These are phyloP conservation scores for Drosophila borealis DNA, from an alignment of 2,888 invertebrate species.

Conservation along the genomic window DNA sequence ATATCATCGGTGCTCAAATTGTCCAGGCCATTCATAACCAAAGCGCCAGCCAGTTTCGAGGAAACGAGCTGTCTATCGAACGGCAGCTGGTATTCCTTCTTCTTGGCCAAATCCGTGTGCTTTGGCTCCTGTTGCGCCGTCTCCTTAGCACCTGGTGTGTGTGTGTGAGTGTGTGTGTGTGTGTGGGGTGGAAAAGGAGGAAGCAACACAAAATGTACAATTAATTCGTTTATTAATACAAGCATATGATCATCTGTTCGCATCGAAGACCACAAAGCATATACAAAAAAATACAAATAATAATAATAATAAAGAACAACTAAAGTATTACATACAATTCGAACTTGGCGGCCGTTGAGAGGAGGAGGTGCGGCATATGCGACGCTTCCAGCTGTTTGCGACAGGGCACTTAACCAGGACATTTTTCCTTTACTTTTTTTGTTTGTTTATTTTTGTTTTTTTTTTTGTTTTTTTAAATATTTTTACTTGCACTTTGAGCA, in stretches of 20 bases:
- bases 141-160: constrained; percentile 21
- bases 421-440: neutral
- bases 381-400: constrained; percentile 11
- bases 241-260: neutral
- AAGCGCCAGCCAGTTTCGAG: constrained; percentile 91
- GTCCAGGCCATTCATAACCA: constrained; percentile 92
- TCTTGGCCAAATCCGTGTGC: constrained; percentile 11
- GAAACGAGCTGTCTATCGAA: constrained; percentile 93
- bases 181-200: constrained; percentile 2
- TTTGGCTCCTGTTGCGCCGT: neutral
- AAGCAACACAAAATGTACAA: constrained; percentile 29
- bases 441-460: neutral
- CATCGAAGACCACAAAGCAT: neutral
- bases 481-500: constrained; percentile 34
- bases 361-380: constrained; percentile 9
- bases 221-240: constrained; percentile 29
- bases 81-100: constrained; percentile 59
- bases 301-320: neutral
- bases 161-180: neutral
- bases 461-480: neutral
- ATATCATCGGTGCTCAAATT: constrained; percentile 92
- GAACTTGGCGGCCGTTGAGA: constrained; percentile 2
- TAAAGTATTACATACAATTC: constrained; percentile 36
- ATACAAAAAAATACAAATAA: neutral
- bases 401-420: constrained; percentile 29